Evolutionary conservation across 1,140 invertebrate species (phyloP), one percentile per base, ranked within the genome.

Genomic region (Leguminivora glycinivorella): DNA sequence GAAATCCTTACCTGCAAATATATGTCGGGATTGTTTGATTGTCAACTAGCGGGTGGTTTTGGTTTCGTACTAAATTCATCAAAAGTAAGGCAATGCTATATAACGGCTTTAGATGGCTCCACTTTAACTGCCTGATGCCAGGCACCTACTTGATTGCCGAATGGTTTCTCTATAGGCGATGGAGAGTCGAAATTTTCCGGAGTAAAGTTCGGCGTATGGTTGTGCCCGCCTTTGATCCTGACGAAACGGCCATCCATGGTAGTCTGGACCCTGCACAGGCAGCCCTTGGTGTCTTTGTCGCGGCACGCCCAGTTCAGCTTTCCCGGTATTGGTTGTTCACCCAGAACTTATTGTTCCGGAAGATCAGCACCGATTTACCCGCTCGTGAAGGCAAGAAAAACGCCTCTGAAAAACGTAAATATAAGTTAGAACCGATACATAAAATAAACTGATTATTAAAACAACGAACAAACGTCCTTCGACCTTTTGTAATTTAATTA

Each of bases 221-320:
- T 89, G 47, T 91, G 89, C 0, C 68, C 71, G 0, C 89, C 89
- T 43, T 89, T 89, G 31, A 88, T 69, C 24, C 84, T 79, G 14
- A 90, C 80, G 73, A 91, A 90, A 4, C 79, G 81, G 7, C 89
- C 89, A 10, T 88, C 82, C 69, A 86, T 67, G 1, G 85, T 89
- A 4, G 89, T 91, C 69, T 91, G 88, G 5, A 91, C 88, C 70
- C 89, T 81, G 67, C 88, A 90, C 4, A 89, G 72, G 67, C 89
- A 91, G 19, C 84, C 83, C 66, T 71, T 84, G 0, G 78, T 79
- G 70, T 91, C 89, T 74, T 91, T 91, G 56, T 91, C 89, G 2
- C 87, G 81, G 69, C 89, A 91, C 1, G 89, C 89, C 89, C 89
- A 91, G 72, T 91, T 90, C 70, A 91, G 67, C 71, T 90, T 90